Evolutionary conservation across 2,113 vertebrate species (phyloP).

Genomic region (Gavia stellata): DNA sequence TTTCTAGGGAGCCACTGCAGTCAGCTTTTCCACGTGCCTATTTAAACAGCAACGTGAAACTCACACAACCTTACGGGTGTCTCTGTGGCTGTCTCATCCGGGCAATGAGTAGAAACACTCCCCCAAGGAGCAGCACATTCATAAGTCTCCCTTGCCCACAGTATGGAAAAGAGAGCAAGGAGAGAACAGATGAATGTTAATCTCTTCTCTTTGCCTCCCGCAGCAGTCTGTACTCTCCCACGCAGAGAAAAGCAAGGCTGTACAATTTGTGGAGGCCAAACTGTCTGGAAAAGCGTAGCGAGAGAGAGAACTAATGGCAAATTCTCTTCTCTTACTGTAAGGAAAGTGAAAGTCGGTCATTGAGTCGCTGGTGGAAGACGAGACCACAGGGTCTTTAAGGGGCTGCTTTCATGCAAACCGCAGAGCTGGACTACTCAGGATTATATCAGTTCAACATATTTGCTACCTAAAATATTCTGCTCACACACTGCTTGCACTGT

Average conservation of each 20-base stretch:
- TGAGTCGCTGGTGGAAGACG: background rate
- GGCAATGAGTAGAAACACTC: background rate
- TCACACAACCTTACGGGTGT: fast-evolving
- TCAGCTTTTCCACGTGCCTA: background rate
- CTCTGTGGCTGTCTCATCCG: background rate
- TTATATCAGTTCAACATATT: background rate
- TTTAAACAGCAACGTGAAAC: background rate
- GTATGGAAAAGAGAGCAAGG: background rate
- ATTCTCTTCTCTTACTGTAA: background rate
- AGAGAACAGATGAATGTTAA: constrained; percentile 50
- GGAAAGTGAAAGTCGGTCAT: constrained; percentile 17
- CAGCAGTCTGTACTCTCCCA: constrained; percentile 56
- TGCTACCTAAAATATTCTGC: background rate
- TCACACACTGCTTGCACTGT: background rate
- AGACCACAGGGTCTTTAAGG: background rate
- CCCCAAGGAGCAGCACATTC: background rate
- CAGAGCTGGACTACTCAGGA: background rate
- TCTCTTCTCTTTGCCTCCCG: constrained; percentile 12
- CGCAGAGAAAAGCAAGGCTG: constrained; percentile 25
- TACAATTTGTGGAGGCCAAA: constrained; percentile 25
- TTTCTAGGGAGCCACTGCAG: background rate
- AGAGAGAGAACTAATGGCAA: background rate
- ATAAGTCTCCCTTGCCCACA: background rate
- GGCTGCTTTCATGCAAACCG: background rate
- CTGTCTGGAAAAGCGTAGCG: background rate